Percentiles rank a stretch among this genome's conserved stretches.
phyloP scores from a whole-genome alignment of 2,888 invertebrate genomes.

The Quadroppia sp. region DNA sequence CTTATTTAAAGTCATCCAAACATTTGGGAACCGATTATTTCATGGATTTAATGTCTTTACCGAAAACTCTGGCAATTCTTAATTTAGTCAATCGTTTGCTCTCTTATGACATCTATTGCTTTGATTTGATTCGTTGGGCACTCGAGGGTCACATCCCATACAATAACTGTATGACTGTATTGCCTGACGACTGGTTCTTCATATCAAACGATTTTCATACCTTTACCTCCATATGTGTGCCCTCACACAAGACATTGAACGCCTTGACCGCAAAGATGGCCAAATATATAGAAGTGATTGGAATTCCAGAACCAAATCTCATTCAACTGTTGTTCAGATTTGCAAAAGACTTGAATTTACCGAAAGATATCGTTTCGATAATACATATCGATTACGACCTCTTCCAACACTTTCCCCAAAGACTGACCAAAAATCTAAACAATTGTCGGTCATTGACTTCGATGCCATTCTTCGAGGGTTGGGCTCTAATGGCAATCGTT shows the following conservation, averaged over 20 bases:
- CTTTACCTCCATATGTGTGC: slow-evolving; percentile 10
- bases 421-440: background rate
- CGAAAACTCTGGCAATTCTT: slow-evolving; percentile 39
- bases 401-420: slow-evolving; percentile 4
- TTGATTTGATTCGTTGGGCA: slow-evolving; percentile 43
- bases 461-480: slow-evolving; percentile 16
- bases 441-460: background rate
- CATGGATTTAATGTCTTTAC: slow-evolving; percentile 36
- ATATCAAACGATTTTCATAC: slow-evolving; percentile 11
- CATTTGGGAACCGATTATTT: background rate
- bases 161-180: slow-evolving; percentile 9
- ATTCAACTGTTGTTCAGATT: slow-evolving; percentile 4
- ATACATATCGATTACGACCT: slow-evolving; percentile 18
- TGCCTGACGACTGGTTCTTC: slow-evolving; percentile 35
- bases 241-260: background rate
- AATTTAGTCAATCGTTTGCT: slow-evolving; percentile 30
- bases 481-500: slow-evolving; percentile 12
- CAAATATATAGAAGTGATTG: background rate
- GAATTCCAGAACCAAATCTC: slow-evolving; percentile 7
- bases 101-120: slow-evolving; percentile 29
- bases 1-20: background rate
- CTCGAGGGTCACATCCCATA: slow-evolving; percentile 33
- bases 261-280: background rate
- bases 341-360: slow-evolving; percentile 38
- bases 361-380: slow-evolving; percentile 28